phyloP scores from a whole-genome alignment of 2,797 vertebrate genomes.

The Enteromius thamalakanensis region DNA sequence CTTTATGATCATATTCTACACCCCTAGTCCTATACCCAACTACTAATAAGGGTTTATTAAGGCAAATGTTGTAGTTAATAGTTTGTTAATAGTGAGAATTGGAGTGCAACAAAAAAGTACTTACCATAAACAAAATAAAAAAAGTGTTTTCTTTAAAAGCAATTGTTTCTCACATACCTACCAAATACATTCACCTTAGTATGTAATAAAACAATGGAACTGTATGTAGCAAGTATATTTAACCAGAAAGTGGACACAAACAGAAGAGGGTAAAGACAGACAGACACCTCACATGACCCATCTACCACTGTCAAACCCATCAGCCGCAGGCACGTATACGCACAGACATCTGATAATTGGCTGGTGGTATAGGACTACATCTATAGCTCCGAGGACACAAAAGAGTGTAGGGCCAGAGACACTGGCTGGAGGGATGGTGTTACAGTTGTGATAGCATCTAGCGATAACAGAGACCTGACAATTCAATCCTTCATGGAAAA shows the following conservation, averaged over 20 bases:
- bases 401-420: conserved; percentile 10
- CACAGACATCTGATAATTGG: conserved; percentile 39
- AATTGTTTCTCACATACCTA: not conserved
- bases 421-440: conserved; percentile 43
- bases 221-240: not conserved
- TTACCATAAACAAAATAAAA: not conserved
- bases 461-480: conserved; percentile 44
- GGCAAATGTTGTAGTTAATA: no score
- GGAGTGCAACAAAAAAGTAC: not conserved
- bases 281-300: not conserved
- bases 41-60: no score
- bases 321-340: conserved; percentile 25
- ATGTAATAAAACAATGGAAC: not conserved
- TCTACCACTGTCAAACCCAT: conserved; percentile 40
- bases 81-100: not conserved
- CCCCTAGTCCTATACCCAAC: no score
- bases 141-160: not conserved
- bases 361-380: conserved; percentile 47
- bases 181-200: not conserved
- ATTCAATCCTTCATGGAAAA: conserved; percentile 44
- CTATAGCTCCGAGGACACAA: conserved; percentile 42
- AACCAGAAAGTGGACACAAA: conserved; percentile 4
- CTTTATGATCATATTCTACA: no score
- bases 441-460: conserved; percentile 44
- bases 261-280: not conserved